phyloP scores from a whole-genome alignment of 2,888 invertebrate genomes.

The Conistra vaccinii region DNA sequence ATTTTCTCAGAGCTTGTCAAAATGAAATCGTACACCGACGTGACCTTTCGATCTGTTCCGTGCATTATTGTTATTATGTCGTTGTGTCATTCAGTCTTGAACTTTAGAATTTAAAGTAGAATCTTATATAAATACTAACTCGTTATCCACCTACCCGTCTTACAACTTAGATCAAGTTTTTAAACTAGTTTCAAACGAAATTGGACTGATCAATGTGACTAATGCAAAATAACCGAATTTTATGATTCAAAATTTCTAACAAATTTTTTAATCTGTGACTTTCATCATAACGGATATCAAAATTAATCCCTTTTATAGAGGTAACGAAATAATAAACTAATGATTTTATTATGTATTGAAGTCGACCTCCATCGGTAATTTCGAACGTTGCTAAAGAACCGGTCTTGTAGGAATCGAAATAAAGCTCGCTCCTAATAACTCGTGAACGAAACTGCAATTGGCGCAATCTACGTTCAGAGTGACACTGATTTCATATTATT shows the following conservation, averaged over 20 bases:
- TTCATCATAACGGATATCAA: conserved; percentile 25
- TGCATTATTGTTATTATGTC: conserved; percentile 52
- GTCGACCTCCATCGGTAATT: conserved; percentile 76
- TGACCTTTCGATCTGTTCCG: conserved; percentile 55
- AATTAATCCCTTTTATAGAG: conserved; percentile 36
- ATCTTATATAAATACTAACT: conserved; percentile 48
- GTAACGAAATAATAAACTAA: conserved; percentile 53
- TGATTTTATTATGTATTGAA: conserved; percentile 65
- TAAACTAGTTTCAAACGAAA: conserved; percentile 36
- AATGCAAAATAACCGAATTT: conserved; percentile 39
- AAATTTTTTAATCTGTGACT: conserved; percentile 1
- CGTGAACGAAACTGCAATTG: conserved; percentile 63
- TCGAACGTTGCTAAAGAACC: conserved; percentile 77
- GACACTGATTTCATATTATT: conserved; percentile 36
- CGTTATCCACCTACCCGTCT: conserved; percentile 26
- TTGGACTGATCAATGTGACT: conserved; percentile 13
- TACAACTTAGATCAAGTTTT: conserved; percentile 12
- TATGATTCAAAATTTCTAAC: conserved; percentile 28
- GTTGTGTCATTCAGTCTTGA: conserved; percentile 60
- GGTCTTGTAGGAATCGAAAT: conserved; percentile 74
- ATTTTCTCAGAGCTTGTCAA: conserved; percentile 47
- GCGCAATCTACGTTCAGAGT: conserved; percentile 42
- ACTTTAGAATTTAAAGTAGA: conserved; percentile 49
- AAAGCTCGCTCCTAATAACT: conserved; percentile 64
- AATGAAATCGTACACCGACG: conserved; percentile 48